Evolutionary conservation across 1,140 invertebrate species (phyloP).

Genomic region (Cherax quadricarinatus): DNA sequence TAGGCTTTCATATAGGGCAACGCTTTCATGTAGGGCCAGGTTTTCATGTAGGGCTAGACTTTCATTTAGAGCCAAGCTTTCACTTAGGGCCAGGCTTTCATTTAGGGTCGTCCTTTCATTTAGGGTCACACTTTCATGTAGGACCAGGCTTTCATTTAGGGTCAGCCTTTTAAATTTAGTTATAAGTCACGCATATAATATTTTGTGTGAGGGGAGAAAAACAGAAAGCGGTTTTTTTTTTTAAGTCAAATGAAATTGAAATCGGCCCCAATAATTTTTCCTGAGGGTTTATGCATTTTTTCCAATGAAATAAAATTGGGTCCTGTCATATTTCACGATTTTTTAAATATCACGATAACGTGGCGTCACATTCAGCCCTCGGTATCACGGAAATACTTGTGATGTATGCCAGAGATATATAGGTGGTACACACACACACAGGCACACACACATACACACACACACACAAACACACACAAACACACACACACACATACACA

Average conservation of each 20-base stretch:
- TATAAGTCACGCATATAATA: slow-evolving; percentile 11
- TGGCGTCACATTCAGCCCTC: background rate
- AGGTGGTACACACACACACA: background rate
- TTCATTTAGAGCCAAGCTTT: too few relatives aligned
- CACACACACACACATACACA: too few relatives aligned
- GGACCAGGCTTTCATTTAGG: background rate
- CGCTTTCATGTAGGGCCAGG: too few relatives aligned
- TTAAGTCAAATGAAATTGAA: slow-evolving; percentile 14
- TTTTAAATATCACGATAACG: background rate
- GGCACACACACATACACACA: too few relatives aligned
- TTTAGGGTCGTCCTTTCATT: too few relatives aligned
- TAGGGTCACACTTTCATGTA: too few relatives aligned
- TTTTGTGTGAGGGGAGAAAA: background rate
- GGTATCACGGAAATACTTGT: background rate
- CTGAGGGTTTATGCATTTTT: slow-evolving; percentile 8
- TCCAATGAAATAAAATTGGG: background rate
- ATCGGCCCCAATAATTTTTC: slow-evolving; percentile 7
- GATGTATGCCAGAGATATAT: background rate
- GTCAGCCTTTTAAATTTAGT: background rate
- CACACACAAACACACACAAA: too few relatives aligned
- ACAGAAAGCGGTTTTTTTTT: slow-evolving; percentile 2
- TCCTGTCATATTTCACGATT: background rate
- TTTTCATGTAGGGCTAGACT: too few relatives aligned
- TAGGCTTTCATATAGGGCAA: too few relatives aligned
- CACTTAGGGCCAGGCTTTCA: too few relatives aligned